These are phyloP conservation scores for Suncus etruscus DNA, from an alignment of 2,113 vertebrate genomes.

Conservation along the genomic window DNA sequence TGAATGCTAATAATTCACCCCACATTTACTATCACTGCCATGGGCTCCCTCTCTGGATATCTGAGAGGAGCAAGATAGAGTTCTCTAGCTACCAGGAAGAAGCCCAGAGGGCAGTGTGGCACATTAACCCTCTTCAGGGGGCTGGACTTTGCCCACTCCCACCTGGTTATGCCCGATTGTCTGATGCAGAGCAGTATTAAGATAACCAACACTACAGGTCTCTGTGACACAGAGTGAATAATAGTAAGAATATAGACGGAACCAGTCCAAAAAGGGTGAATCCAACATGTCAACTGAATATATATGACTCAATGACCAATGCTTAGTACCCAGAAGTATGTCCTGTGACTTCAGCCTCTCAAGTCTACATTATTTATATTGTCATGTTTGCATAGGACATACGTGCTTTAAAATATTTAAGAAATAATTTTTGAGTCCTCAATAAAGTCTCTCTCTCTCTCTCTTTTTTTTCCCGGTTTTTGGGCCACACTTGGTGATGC, in stretches of 20 bases:
- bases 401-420: conserved; percentile 18
- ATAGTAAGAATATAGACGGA: not conserved
- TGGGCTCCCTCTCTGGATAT: not conserved
- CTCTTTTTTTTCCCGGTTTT: too few relatives aligned
- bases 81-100: not conserved
- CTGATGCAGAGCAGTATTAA: not conserved
- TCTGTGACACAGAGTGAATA: not conserved
- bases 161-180: not conserved
- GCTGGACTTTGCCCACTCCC: not conserved
- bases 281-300: not conserved
- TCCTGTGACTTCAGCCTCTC: not conserved
- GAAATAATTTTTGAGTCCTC: not conserved
- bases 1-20: conserved; percentile 23
- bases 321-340: not conserved
- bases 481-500: too few relatives aligned
- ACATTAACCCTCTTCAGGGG: too few relatives aligned
- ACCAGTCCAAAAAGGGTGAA: not conserved
- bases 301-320: not conserved
- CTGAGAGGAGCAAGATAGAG: not conserved
- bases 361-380: accelerated
- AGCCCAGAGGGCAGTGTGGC: accelerated
- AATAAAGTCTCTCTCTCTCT: not conserved
- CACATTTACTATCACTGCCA: conserved; percentile 37
- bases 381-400: not conserved
- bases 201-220: not conserved